Base-by-base conservation (phyloP, 2,888 invertebrate species). In the Synanthedon andrenaeformis region DNA sequence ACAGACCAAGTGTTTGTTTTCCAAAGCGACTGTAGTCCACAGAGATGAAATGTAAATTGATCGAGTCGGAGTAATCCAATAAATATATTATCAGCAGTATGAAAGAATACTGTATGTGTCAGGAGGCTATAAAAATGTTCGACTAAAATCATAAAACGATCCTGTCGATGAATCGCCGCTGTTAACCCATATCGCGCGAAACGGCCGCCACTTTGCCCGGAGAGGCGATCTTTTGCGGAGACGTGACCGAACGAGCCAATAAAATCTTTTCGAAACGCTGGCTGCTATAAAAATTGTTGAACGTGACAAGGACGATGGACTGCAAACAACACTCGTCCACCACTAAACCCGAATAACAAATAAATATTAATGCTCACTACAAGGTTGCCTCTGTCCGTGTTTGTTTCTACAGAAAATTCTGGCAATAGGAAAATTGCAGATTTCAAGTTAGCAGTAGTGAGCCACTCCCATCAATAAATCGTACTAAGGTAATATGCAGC, bases 171-270 rank as follows among this genome's bases (percentile, higher is more conserved):
- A 76, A 80, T 78, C 70, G 74, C 58, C 63, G 71, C 70, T 75
- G 76, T 81, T 77, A 76, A 73, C 75, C 78, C 71, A 70, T 76
- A 76, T 79, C 74, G 74, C 62, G 64, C 61, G 66, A 73, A 80
- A 75, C 72, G 70, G 72, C 70, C 69, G 66, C 67, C 68, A 74
- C 73, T 75, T 63, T 65, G 67, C 67, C 68, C 68, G 65, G 59
- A 60, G 72, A 74, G 73, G 70, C 79, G 80, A 79, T 81, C 76
- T 79, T 76, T 75, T 65, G 68, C 68, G 62, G 69, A 65, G 72
- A 82, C 82, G 83, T 84, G 84, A 82, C 79, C 77, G 74, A 76
- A 70, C 67, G 70, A 65, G 67, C 73, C 74, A 77, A 81, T 83
- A 84, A 82, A 83, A 81, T 78, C 78, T 73, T 70, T 67, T 64